phyloP scores from a whole-genome alignment of 2,113 vertebrate species.

The Mesitornis unicolor region DNA sequence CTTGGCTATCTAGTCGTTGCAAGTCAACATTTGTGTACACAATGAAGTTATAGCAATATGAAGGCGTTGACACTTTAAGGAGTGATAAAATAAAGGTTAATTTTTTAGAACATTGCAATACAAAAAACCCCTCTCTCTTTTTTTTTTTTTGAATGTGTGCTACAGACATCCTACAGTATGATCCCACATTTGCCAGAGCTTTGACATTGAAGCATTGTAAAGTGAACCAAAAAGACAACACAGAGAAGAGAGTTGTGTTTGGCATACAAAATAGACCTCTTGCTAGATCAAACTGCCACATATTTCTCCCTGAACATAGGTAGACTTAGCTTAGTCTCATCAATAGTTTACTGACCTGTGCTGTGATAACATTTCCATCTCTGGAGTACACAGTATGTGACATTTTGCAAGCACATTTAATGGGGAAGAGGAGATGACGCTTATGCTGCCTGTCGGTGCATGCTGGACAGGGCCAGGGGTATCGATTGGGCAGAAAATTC shows the following conservation, averaged over 20 bases:
- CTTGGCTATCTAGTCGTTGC: slow-evolving; percentile 3
- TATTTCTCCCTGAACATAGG: slow-evolving; percentile 17
- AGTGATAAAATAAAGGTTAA: neutral
- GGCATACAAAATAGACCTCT: slow-evolving; percentile 45
- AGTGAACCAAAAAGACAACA: slow-evolving; percentile 22
- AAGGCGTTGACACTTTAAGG: neutral
- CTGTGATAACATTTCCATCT: slow-evolving; percentile 66
- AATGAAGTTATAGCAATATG: neutral
- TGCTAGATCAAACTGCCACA: slow-evolving; percentile 20
- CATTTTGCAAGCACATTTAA: slow-evolving; percentile 41
- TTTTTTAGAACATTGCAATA: neutral
- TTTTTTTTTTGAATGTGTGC: neutral
- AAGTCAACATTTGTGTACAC: neutral
- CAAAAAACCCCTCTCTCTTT: neutral
- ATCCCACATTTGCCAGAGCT: neutral
- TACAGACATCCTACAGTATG: neutral
- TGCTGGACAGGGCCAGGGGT: neutral
- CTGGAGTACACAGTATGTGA: slow-evolving; percentile 18
- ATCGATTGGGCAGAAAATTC: slow-evolving; percentile 6
- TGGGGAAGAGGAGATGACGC: neutral
- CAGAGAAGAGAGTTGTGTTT: neutral
- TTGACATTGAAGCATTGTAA: slow-evolving; percentile 51
- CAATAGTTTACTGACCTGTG: slow-evolving; percentile 71
- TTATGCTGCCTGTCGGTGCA: slow-evolving; percentile 12
- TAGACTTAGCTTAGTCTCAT: slow-evolving; percentile 48